Conservation (phyloP, 2,888 invertebrate genomes). For the Eulithis testata region DNA sequence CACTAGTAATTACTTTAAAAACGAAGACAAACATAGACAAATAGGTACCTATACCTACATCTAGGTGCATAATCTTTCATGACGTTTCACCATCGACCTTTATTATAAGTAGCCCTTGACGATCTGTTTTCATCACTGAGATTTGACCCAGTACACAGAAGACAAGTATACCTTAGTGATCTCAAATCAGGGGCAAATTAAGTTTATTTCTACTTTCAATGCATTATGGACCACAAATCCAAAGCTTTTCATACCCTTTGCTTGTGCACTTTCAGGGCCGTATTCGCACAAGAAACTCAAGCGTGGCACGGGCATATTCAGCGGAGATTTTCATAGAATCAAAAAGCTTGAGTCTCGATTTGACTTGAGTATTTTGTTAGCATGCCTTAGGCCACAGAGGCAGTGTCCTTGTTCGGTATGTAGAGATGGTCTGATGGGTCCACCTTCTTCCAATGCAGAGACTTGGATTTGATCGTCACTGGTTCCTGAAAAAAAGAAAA, state of each 20-base stretch:
- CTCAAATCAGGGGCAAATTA: too few relatives aligned
- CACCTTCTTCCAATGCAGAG: constrained; percentile 75
- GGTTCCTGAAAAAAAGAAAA: constrained; percentile 69
- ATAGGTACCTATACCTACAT: too few relatives aligned
- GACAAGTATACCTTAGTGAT: too few relatives aligned
- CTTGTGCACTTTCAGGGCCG: too few relatives aligned
- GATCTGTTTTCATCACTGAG: background rate
- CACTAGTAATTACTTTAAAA: too few relatives aligned
- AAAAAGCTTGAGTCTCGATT: too few relatives aligned
- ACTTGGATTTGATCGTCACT: constrained; percentile 74
- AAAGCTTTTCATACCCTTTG: constrained; percentile 1
- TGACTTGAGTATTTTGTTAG: too few relatives aligned
- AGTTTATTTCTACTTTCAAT: constrained; percentile 1
- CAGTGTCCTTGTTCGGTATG: constrained; percentile 60
- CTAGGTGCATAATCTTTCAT: background rate
- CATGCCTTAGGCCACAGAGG: constrained; percentile 49
- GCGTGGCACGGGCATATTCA: too few relatives aligned
- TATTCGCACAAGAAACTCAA: too few relatives aligned
- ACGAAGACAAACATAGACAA: background rate
- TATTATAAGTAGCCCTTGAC: background rate
- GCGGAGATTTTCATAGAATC: too few relatives aligned
- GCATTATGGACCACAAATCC: constrained; percentile 8
- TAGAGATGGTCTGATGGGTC: constrained; percentile 76
- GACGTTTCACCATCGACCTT: background rate
- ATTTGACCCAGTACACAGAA: too few relatives aligned